Evolutionary conservation across 2,113 vertebrate species (phyloP).

Genomic region (Genyomyrus donnyi): DNA sequence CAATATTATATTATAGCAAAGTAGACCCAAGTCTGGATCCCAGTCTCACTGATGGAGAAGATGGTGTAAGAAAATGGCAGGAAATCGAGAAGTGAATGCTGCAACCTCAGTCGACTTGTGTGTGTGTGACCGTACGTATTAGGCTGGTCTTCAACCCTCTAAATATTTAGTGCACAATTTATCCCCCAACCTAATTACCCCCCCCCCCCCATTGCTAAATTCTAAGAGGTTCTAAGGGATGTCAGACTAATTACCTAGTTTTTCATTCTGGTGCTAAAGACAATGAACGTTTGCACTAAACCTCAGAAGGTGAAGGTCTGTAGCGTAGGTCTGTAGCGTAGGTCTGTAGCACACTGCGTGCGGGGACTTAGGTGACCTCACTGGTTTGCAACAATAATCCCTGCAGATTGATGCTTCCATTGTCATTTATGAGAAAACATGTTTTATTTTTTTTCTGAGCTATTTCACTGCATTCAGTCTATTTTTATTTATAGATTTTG

Average conservation of each 20-base stretch:
- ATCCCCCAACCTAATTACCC: neutral
- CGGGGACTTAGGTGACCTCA: neutral
- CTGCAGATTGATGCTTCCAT: neutral
- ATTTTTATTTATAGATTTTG: neutral
- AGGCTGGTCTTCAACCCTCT: neutral
- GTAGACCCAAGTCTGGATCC: neutral
- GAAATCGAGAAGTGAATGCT: neutral
- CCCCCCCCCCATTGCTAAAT: neutral
- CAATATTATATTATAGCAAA: constrained; percentile 7
- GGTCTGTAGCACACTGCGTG: neutral
- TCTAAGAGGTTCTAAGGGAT: neutral
- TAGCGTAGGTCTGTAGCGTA: neutral
- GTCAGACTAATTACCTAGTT: neutral
- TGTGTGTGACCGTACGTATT: neutral
- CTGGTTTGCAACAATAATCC: neutral
- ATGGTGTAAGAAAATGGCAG: neutral
- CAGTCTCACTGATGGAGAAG: neutral
- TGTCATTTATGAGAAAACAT: neutral
- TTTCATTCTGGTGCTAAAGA: neutral
- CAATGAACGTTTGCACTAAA: neutral
- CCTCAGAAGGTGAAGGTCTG: neutral
- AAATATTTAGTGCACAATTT: neutral
- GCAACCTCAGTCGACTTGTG: neutral
- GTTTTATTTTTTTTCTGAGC: neutral
- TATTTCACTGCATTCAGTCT: neutral